Percentiles rank a stretch among this genome's conserved stretches.
These are phyloP conservation scores for Gobio gobio DNA, from an alignment of 2,113 vertebrate genomes.

Conservation along the genomic window DNA sequence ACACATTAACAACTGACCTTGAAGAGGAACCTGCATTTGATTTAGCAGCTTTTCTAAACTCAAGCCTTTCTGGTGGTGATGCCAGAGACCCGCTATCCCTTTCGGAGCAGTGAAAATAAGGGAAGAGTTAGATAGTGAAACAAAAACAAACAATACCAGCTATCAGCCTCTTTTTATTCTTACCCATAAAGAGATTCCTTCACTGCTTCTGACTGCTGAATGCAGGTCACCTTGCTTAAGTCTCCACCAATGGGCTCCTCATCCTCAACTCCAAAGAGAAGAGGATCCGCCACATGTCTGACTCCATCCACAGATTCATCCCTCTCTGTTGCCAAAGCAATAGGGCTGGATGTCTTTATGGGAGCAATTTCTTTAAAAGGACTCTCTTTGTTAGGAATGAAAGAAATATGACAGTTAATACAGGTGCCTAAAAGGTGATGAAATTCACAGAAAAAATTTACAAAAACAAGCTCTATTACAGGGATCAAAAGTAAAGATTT, in stretches of 20 bases:
- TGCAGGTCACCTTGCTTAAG: background rate
- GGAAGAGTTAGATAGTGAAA: background rate
- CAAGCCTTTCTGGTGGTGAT: slow-evolving; percentile 56
- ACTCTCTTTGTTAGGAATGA: slow-evolving; percentile 15
- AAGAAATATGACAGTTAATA: background rate
- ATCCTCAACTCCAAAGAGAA: slow-evolving; percentile 62
- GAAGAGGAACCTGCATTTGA: background rate
- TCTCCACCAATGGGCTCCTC: slow-evolving; percentile 44
- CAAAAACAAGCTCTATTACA: background rate
- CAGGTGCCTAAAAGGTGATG: background rate
- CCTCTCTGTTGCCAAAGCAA: slow-evolving; percentile 39
- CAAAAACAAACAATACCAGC: background rate
- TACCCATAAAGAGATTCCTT: slow-evolving; percentile 37
- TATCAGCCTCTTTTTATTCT: background rate
- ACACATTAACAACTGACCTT: slow-evolving; percentile 19
- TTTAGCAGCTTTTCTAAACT: slow-evolving; percentile 46
- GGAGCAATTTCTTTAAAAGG: slow-evolving; percentile 58
- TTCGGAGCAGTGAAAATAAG: background rate
- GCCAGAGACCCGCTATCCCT: slow-evolving; percentile 41
- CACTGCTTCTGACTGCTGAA: slow-evolving; percentile 33
- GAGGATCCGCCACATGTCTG: slow-evolving; percentile 49
- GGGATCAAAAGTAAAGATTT: too few species aligned
- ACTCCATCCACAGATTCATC: slow-evolving; percentile 4
- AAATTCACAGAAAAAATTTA: background rate
- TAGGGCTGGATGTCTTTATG: slow-evolving; percentile 73